phyloP scores from a whole-genome alignment of 1,140 invertebrate genomes.

The Vollenhovia emeryi region DNA sequence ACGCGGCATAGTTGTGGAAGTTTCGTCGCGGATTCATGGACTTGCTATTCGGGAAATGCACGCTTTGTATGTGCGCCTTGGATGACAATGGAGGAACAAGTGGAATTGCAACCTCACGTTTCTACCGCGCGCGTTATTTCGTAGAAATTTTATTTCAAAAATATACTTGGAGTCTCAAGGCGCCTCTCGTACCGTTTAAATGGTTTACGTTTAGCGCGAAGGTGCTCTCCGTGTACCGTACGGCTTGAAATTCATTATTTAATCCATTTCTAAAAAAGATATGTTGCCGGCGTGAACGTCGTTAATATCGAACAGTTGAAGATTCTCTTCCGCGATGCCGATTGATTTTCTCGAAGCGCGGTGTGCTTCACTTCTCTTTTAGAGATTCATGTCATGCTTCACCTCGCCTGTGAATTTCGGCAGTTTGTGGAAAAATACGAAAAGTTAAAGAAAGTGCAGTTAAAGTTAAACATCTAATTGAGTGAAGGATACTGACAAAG shows the following conservation, averaged over 20 bases:
- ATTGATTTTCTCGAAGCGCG: no score
- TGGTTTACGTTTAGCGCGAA: constrained; percentile 5
- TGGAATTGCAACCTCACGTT: constrained; percentile 25
- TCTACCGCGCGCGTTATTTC: constrained; percentile 10
- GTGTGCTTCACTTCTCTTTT: no score
- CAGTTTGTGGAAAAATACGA: no score
- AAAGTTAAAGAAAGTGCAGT: no score
- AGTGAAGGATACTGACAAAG: no score
- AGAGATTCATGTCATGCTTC: no score
- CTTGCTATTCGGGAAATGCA: constrained; percentile 41
- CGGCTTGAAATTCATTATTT: background rate
- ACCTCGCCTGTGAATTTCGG: no score
- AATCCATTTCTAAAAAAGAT: no score
- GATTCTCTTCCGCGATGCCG: no score
- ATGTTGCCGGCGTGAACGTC: no score
- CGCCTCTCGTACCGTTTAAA: constrained; percentile 1
- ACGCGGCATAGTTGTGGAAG: background rate
- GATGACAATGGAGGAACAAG: constrained; percentile 16
- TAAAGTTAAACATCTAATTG: no score
- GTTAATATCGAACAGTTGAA: no score
- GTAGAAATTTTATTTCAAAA: constrained; percentile 18
- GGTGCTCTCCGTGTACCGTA: background rate
- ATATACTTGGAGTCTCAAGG: background rate
- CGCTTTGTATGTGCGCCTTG: background rate
- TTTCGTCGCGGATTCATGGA: constrained; percentile 42